Evolutionary conservation across 2,797 vertebrate species (phyloP).

Genomic region (Enteromius paludinosus): DNA sequence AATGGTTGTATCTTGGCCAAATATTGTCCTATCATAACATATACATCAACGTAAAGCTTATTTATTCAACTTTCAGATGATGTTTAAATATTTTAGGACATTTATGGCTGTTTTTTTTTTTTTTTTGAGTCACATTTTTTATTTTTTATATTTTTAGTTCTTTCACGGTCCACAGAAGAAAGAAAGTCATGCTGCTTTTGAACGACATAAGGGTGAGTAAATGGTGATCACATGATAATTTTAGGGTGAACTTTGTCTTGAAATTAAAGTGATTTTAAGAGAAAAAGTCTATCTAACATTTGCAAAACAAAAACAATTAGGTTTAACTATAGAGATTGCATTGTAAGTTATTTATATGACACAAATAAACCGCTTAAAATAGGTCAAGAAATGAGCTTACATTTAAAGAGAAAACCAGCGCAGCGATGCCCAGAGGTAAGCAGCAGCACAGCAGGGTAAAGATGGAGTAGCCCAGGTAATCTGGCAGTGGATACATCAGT

Average conservation of each 20-base stretch:
- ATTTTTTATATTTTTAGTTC: no score
- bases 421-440: slow-evolving; percentile 71
- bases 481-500: slow-evolving; percentile 61
- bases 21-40: no score
- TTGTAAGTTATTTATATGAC: not conserved
- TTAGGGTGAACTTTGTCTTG: no score
- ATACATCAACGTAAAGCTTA: no score
- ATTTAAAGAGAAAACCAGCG: not conserved
- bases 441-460: slow-evolving; percentile 82
- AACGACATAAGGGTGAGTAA: no score
- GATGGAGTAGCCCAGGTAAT: slow-evolving; percentile 80
- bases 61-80: no score
- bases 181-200: no score
- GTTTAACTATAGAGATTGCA: not conserved
- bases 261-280: no score
- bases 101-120: no score
- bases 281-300: not conserved
- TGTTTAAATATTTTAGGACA: not conserved
- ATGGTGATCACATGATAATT: no score
- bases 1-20: no score
- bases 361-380: not conserved
- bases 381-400: slow-evolving; percentile 67
- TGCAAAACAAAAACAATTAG: not conserved
- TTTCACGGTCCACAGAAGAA: not conserved
- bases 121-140: no score